A percentile compares a stretch with the other conserved stretches of the same genome.
phyloP scores from a whole-genome alignment of 2,113 vertebrate genomes.

The Apteryx owenii region DNA sequence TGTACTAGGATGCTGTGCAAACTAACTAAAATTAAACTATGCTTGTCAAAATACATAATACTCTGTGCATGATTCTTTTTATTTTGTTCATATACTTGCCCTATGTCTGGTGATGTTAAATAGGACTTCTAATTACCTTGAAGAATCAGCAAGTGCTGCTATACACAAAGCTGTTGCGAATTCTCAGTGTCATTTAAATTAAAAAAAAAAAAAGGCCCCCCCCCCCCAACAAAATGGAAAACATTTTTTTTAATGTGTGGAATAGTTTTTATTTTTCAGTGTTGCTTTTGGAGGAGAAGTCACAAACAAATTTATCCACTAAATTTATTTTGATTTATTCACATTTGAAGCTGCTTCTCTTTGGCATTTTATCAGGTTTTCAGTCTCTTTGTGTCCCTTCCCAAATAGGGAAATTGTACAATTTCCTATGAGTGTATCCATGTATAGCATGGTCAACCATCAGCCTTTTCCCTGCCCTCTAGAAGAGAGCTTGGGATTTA shows the following conservation, averaged over 20 bases:
- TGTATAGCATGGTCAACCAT: not conserved
- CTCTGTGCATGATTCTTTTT: not conserved
- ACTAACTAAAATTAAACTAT: not conserved
- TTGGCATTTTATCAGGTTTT: not conserved
- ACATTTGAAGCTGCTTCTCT: not conserved
- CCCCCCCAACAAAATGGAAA: not conserved
- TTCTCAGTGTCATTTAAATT: not conserved
- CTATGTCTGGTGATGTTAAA: slow-evolving; percentile 16
- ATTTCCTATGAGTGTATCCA: not conserved
- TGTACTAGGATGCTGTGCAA: not conserved
- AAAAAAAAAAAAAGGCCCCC: not conserved
- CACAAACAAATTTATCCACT: not conserved
- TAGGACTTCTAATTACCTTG: not conserved
- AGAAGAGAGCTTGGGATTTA: not conserved
- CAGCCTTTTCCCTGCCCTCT: not conserved
- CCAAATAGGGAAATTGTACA: not conserved
- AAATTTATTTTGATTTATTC: not conserved
- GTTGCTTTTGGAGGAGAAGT: not conserved
- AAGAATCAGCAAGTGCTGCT: not conserved
- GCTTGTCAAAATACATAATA: not conserved
- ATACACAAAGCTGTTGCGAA: not conserved
- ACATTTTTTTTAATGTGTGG: not conserved
- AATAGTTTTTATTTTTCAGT: not conserved
- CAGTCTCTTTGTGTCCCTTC: not conserved
- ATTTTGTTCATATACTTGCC: not conserved